Base-by-base conservation (phyloP, 2,113 vertebrate genomes). In the Spea bombifrons region DNA sequence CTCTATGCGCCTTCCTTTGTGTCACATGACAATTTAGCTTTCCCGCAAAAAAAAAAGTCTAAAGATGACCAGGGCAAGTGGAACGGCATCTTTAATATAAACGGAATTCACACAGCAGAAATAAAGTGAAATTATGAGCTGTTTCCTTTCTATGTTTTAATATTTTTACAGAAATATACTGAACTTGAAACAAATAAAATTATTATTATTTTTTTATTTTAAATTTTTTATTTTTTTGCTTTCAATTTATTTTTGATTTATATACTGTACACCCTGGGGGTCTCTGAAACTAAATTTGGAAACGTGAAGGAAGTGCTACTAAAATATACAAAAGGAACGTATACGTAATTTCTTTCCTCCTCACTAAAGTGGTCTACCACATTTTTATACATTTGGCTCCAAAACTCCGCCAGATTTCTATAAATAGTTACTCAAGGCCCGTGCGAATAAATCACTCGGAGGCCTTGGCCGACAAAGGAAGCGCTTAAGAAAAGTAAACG, bases 221-320 rank as follows among this genome's bases (percentile, higher is more conserved):
- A 52, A n/a, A n/a, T n/a, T n/a, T n/a, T 72, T 52, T 43, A 59
- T 13, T 61, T 4, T 15, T 57, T 59, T 30, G 15, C 55, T 72
- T 57, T 57, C 44, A 72, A 57, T 13, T 61, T 59, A 12, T 8
- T 17, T 12, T 55, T 30, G 73, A 75, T 75, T 75, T 74, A 64
- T 48, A 45, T 6, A 16, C 17, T 17, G 71, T 46, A 44, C 5
- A 49, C 45, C 16, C 45, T 48, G 4, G 12, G 30, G 72, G 45
- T 57, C 53, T 59, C 43, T 16, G 50, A 61, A 8, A 48, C 61
- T 65, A 55, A 67, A 55, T 66, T 67, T 75, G 49, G 74, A 66
- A 66, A 44, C 4, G 43, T 45, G 65, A 74, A 47, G 49, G 16
- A 17, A 46, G n/a, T 3, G 71, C 9, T 8, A 13, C 61, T 74